phyloP scores from a whole-genome alignment of 1,140 invertebrate genomes.

The Aphis gossypii region DNA sequence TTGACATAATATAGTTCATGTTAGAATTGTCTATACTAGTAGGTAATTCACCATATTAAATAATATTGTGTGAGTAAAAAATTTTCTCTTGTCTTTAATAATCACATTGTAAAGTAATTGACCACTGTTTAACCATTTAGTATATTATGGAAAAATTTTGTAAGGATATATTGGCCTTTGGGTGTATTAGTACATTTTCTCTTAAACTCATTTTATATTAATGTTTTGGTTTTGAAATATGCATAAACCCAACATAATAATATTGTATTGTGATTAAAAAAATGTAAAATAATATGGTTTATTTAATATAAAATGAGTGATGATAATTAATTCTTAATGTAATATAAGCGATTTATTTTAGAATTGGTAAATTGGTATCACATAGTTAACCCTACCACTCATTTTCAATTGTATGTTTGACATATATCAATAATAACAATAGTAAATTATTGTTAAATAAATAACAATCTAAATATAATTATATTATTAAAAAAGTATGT shows the following conservation, averaged over 20 bases:
- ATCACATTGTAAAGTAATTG: too few relatives aligned
- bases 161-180: neutral
- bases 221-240: neutral
- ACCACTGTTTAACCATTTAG: too few relatives aligned
- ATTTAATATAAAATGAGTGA: neutral
- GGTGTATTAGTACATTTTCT: neutral
- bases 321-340: neutral
- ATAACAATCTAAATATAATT: conserved; percentile 36
- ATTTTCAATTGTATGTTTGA: neutral
- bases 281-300: neutral
- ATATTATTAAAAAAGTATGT: conserved; percentile 49
- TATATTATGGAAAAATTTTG: too few relatives aligned
- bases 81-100: too few relatives aligned
- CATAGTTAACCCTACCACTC: neutral
- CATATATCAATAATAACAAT: conserved; percentile 8
- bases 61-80: too few relatives aligned
- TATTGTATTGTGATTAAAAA: neutral
- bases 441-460: conserved; percentile 21
- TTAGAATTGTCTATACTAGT: too few relatives aligned
- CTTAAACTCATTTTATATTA: neutral
- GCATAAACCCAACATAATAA: neutral
- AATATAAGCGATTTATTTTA: neutral
- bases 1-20: too few relatives aligned
- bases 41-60: too few relatives aligned
- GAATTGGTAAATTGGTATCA: neutral